Evolutionary conservation across 1,140 invertebrate genomes (phyloP).

Genomic region (Drosophila bipectinata): DNA sequence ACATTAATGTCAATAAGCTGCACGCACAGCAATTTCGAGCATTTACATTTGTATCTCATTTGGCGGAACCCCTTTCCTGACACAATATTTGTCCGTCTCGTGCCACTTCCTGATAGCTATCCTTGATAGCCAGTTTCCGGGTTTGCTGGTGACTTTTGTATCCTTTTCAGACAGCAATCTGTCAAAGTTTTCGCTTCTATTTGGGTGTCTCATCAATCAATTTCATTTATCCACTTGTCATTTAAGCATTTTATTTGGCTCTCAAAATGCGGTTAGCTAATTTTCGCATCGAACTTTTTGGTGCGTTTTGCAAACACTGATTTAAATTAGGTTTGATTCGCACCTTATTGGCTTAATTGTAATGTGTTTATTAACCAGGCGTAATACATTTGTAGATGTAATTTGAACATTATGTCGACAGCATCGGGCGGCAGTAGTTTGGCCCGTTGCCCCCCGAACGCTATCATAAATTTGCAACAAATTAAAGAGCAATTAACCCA

Average conservation of each 20-base stretch:
- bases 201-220: constrained; percentile 69
- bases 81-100: constrained; percentile 63
- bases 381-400: constrained; percentile 23
- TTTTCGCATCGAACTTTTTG: background rate
- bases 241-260: constrained; percentile 53
- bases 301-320: background rate
- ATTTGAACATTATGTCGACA: constrained; percentile 37
- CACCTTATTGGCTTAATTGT: background rate
- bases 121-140: constrained; percentile 9
- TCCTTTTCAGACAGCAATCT: constrained; percentile 51
- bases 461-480: constrained; percentile 55
- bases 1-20: constrained; percentile 83
- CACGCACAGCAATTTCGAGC: constrained; percentile 51
- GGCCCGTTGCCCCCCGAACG: background rate
- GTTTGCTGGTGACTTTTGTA: constrained; percentile 40
- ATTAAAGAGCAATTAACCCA: constrained; percentile 76
- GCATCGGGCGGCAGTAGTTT: constrained; percentile 1
- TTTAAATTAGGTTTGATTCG: constrained; percentile 26
- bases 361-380: constrained; percentile 14
- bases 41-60: constrained; percentile 65
- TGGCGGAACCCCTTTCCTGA: constrained; percentile 50
- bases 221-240: constrained; percentile 65
- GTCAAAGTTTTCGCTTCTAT: constrained; percentile 74
- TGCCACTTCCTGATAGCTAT: constrained; percentile 55
- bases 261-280: constrained; percentile 5